Evolutionary conservation across 2,888 invertebrate genomes (phyloP).

Genomic region (Ectobius pallidus): DNA sequence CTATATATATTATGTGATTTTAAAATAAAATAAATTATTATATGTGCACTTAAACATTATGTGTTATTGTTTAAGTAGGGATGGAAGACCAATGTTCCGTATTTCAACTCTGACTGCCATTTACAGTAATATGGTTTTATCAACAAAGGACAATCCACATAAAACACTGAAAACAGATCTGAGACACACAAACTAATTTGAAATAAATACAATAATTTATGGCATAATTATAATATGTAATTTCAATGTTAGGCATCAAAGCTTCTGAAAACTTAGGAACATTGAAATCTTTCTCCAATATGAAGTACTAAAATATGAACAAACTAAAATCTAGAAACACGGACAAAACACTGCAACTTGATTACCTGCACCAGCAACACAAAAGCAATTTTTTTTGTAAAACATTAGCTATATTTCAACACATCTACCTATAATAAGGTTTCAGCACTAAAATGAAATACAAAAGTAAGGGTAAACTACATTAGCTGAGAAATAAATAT

Average conservation of each 20-base stretch:
- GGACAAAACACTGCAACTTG: background rate
- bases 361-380: background rate
- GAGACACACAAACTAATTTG: too few relatives aligned
- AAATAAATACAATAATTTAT: too few relatives aligned
- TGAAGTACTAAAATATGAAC: slow-evolving; percentile 15
- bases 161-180: too few relatives aligned
- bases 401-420: too few relatives aligned
- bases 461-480: too few relatives aligned
- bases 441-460: too few relatives aligned
- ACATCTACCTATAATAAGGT: too few relatives aligned
- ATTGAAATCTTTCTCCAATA: slow-evolving; percentile 6
- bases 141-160: too few relatives aligned
- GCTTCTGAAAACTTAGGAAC: background rate
- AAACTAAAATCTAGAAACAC: background rate
- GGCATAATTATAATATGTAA: too few relatives aligned
- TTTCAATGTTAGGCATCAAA: background rate
- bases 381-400: too few relatives aligned
- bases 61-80: background rate
- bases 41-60: background rate
- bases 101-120: background rate
- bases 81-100: background rate
- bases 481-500: slow-evolving; percentile 1
- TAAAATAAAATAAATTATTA: background rate
- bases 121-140: too few relatives aligned
- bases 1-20: background rate